These are phyloP conservation scores for Tenthredo notha DNA, from an alignment of 2,888 invertebrate genomes.

Conservation along the genomic window DNA sequence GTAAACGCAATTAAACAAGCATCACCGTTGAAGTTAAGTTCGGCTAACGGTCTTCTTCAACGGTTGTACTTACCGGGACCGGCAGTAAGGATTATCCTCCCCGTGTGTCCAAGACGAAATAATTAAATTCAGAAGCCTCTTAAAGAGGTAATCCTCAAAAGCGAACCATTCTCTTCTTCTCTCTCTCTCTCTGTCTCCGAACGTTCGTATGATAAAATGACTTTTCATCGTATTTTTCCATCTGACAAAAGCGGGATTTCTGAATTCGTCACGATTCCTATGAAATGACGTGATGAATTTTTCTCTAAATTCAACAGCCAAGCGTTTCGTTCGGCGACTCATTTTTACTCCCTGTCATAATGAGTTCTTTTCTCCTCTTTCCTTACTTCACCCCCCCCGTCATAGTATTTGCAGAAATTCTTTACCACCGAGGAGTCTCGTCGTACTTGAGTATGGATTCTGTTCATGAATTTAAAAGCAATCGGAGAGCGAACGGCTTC, in stretches of 20 bases:
- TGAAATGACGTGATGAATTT: neutral
- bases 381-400: neutral
- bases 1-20: constrained; percentile 27
- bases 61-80: neutral
- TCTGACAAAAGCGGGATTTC: neutral
- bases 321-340: neutral
- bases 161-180: neutral
- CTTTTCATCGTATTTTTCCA: neutral
- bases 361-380: neutral
- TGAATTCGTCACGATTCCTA: neutral
- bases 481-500: neutral
- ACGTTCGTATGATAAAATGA: neutral
- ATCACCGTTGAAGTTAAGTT: constrained; percentile 14
- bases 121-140: constrained; percentile 31
- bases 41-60: neutral
- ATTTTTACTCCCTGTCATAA: neutral
- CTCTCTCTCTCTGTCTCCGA: neutral
- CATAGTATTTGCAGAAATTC: neutral
- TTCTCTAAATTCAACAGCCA: neutral
- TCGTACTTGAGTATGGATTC: neutral
- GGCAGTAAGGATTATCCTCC: constrained; percentile 14
- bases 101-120: constrained; percentile 20
- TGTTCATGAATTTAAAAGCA: neutral
- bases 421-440: neutral
- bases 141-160: constrained; percentile 14